Evolutionary conservation across 2,888 invertebrate genomes (phyloP).

Genomic region (Ochlodes sylvanus): DNA sequence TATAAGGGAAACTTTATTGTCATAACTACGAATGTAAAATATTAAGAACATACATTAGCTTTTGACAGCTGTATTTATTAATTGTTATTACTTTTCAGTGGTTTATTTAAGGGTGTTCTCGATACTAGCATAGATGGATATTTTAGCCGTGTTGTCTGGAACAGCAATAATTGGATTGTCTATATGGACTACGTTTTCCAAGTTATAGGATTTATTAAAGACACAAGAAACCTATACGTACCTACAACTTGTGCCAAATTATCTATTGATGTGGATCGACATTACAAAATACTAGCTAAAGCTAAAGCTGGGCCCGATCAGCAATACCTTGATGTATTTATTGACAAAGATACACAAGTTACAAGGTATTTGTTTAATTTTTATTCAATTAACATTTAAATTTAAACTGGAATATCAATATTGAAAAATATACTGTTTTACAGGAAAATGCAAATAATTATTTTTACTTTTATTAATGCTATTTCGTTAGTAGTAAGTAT

Average conservation of each 20-base stretch:
- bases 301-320: constrained; percentile 3
- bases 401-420: too few relatives aligned
- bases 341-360: constrained; percentile 13
- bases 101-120: constrained; percentile 23
- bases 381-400: not conserved
- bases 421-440: too few relatives aligned
- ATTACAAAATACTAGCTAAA: constrained; percentile 3
- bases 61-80: not conserved
- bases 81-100: constrained; percentile 15
- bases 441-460: too few relatives aligned
- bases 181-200: constrained; percentile 28
- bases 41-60: too few relatives aligned
- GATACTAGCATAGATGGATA: constrained; percentile 4
- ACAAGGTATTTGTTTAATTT: constrained; percentile 2
- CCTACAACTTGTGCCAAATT: constrained; percentile 7
- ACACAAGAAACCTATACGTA: constrained; percentile 25
- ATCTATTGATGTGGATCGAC: constrained; percentile 18
- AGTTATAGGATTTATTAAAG: not conserved
- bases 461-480: too few relatives aligned
- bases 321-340: constrained; percentile 9
- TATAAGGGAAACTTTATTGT: too few relatives aligned
- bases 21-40: too few relatives aligned
- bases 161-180: constrained; percentile 20
- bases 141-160: constrained; percentile 21
- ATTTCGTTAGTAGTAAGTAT: too few relatives aligned